These are phyloP conservation scores for Chesias legatella DNA, from an alignment of 2,888 invertebrate species.

Conservation along the genomic window DNA sequence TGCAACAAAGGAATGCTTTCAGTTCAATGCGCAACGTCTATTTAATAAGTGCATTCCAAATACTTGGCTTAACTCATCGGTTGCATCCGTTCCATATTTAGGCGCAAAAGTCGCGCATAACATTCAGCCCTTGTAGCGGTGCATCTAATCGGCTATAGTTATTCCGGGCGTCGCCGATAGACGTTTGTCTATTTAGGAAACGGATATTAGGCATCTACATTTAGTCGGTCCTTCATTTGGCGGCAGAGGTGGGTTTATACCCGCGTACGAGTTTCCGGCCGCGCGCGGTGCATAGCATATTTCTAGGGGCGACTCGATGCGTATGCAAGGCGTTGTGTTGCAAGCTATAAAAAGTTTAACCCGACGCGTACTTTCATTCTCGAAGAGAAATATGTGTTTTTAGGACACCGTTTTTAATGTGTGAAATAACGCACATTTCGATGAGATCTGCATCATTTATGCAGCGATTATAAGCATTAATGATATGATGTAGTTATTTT, in stretches of 20 bases:
- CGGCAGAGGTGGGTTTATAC: constrained; percentile 76
- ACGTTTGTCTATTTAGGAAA: constrained; percentile 80
- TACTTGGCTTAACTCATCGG: constrained; percentile 14
- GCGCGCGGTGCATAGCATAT: constrained; percentile 74
- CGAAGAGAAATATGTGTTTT: constrained; percentile 57
- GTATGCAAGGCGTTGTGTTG: constrained; percentile 57
- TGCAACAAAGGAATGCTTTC: background rate
- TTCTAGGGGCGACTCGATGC: constrained; percentile 59
- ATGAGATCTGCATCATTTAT: too few species aligned
- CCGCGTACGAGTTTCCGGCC: constrained; percentile 72
- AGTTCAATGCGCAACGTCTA: background rate
- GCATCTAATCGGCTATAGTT: constrained; percentile 73
- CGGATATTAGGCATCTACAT: constrained; percentile 68
- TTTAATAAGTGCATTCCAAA: constrained; percentile 7
- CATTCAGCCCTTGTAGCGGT: constrained; percentile 46
- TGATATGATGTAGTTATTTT: too few species aligned
- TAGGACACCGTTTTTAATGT: constrained; percentile 36
- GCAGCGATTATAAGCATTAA: too few species aligned
- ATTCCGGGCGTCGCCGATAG: constrained; percentile 75
- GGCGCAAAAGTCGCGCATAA: constrained; percentile 36
- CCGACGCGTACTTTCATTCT: constrained; percentile 64
- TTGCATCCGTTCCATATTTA: constrained; percentile 38
- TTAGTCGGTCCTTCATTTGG: constrained; percentile 77
- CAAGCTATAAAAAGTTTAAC: constrained; percentile 66
- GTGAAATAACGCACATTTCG: too few species aligned